Evolutionary conservation across 2,797 vertebrate genomes (phyloP).

Genomic region (Alouatta caraya): DNA sequence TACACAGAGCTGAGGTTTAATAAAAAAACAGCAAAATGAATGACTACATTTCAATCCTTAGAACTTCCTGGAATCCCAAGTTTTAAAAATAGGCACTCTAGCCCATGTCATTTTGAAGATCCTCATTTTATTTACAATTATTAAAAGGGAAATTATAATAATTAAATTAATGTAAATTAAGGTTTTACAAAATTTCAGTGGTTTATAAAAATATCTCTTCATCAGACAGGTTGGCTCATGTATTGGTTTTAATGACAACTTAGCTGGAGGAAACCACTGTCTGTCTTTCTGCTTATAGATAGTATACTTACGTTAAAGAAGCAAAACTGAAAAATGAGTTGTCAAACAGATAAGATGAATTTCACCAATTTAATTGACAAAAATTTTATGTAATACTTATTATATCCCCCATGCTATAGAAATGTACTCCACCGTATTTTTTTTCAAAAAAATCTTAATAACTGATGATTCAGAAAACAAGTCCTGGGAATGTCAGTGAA

Average conservation of each 20-base stretch:
- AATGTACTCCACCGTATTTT: not conserved
- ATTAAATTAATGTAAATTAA: slow-evolving; percentile 35
- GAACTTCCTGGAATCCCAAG: slow-evolving; percentile 50
- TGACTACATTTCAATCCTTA: not conserved
- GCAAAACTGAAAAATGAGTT: not conserved
- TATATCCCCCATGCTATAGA: not conserved
- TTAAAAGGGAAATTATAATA: slow-evolving; percentile 22
- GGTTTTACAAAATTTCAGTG: not conserved
- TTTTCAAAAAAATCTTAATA: not conserved
- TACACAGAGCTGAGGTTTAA: slow-evolving; percentile 33
- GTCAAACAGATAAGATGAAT: not conserved
- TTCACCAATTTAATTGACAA: slow-evolving; percentile 10
- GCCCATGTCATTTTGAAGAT: slow-evolving; percentile 38
- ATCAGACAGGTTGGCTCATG: not conserved
- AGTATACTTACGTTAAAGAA: slow-evolving; percentile 13
- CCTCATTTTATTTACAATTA: slow-evolving; percentile 44
- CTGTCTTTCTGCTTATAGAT: not conserved
- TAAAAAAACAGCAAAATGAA: slow-evolving; percentile 65
- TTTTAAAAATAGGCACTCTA: slow-evolving; percentile 39
- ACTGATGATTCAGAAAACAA: not conserved
- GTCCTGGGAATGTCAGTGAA: not conserved
- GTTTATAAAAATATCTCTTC: not conserved
- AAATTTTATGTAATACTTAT: not conserved
- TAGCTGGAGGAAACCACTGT: not conserved
- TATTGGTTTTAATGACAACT: not conserved